Evolutionary conservation across 2,797 vertebrate species (phyloP).

Genomic region (Setipinna tenuifilis): DNA sequence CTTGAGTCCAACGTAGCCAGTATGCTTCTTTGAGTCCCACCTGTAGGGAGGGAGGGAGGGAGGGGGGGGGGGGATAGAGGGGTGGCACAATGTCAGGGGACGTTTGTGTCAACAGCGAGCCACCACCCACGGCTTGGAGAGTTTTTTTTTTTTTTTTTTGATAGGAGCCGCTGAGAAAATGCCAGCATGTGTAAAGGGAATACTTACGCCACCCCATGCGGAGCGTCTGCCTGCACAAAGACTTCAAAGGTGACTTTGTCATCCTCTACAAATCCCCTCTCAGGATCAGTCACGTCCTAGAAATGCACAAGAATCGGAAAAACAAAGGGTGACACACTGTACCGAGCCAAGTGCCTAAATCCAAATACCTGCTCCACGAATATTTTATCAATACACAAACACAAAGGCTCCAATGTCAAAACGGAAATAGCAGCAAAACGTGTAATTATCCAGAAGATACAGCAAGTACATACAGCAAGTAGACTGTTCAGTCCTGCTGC

Average conservation of each 20-base stretch:
- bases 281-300: constrained; percentile 97
- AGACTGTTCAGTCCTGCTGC: neutral
- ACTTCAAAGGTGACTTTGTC: constrained; percentile 99
- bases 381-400: neutral
- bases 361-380: neutral
- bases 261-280: constrained; percentile 95
- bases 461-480: neutral
- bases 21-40: constrained; percentile 99
- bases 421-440: neutral
- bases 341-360: neutral
- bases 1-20: constrained; percentile 97
- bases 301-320: constrained; percentile 32
- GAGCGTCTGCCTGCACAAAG: constrained; percentile 96
- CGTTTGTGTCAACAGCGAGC: neutral
- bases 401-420: neutral
- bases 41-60: constrained; percentile 65
- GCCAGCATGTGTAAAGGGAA: neutral
- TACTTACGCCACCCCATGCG: constrained; percentile 97
- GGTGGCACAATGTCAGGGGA: neutral
- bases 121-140: no score
- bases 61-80: no score
- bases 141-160: neutral
- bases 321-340: constrained; percentile 15
- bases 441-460: neutral
- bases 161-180: neutral